phyloP scores from a whole-genome alignment of 2,888 invertebrate genomes.

The Orthosia incerta region DNA sequence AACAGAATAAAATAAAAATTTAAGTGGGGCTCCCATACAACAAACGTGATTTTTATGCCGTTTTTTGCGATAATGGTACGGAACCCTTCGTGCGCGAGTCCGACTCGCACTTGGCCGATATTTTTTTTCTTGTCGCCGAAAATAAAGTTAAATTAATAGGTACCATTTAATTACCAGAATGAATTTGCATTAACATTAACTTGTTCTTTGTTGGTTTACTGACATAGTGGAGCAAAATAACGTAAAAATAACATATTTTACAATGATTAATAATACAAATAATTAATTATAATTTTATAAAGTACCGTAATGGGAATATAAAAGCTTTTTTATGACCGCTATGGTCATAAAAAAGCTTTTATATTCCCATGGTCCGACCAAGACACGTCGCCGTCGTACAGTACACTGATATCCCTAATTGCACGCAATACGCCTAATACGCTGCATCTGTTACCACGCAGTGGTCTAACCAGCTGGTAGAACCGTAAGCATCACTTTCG shows the following conservation, averaged over 20 bases:
- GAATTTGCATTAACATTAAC: not conserved
- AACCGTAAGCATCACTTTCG: not conserved
- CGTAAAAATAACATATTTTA: not conserved
- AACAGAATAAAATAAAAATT: no score
- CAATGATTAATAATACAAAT: not conserved
- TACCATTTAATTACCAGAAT: no score
- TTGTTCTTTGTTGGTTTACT: not conserved
- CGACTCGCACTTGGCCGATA: no score
- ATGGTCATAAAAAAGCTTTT: not conserved
- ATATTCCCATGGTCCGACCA: not conserved
- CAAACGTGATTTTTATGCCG: no score
- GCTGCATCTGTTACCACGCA: not conserved
- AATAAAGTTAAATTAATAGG: not conserved
- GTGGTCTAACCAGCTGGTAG: not conserved
- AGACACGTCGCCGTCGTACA: not conserved
- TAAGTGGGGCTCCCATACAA: no score
- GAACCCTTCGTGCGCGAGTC: no score
- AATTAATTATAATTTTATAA: conserved; percentile 1
- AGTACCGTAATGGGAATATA: not conserved
- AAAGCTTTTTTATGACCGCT: not conserved
- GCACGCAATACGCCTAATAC: no score
- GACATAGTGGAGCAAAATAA: no score
- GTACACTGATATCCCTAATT: no score
- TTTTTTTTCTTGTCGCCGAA: not conserved
- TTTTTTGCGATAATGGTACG: no score